These are phyloP conservation scores for Bolinopsis microptera DNA, from an alignment of 37 sponge, comb jelly and placozoan species.

Conservation along the genomic window DNA sequence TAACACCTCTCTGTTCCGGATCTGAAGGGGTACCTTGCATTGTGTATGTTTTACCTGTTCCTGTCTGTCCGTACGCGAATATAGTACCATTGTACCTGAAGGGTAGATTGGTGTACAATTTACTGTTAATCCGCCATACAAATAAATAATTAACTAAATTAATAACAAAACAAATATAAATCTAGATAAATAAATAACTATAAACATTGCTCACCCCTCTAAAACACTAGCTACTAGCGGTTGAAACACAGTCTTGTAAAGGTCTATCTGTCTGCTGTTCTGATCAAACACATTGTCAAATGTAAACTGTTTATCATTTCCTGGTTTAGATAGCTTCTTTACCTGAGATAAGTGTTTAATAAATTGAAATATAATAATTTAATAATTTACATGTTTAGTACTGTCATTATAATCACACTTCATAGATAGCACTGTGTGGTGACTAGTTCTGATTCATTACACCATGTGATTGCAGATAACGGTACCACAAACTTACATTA, in stretches of 20 bases:
- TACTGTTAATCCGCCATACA: neutral
- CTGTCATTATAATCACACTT: too few relatives aligned
- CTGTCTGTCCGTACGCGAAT: conserved; percentile 99
- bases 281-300: conserved; percentile 94
- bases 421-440: too few relatives aligned
- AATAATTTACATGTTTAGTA: too few relatives aligned
- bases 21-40: conserved; percentile 87
- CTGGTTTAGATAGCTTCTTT: neutral
- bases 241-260: conserved; percentile 87
- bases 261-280: conserved; percentile 86
- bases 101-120: too few relatives aligned
- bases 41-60: conserved; percentile 95
- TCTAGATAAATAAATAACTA: neutral
- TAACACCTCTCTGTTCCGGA: conserved; percentile 82
- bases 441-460: too few relatives aligned
- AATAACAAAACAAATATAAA: neutral
- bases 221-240: conserved; percentile 86
- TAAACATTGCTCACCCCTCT: conserved; percentile 83
- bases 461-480: too few relatives aligned
- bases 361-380: too few relatives aligned
- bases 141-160: neutral
- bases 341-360: neutral
- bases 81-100: conserved; percentile 78
- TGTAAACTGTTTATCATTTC: conserved; percentile 78
- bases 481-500: too few relatives aligned